Conservation (phyloP, 2,888 invertebrate species). For the Deladenus siricidicola region DNA sequence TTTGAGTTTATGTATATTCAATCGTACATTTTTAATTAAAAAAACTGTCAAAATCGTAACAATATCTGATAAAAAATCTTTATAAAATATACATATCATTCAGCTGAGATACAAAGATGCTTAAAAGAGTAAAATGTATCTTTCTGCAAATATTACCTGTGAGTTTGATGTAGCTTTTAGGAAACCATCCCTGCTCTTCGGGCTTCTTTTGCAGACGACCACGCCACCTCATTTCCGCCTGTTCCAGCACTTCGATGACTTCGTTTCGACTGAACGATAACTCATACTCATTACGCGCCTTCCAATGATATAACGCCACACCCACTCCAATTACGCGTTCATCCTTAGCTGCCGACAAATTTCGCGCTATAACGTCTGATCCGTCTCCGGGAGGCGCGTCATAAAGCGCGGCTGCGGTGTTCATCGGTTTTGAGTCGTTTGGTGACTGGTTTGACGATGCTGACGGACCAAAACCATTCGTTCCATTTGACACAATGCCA, state of each 20-base stretch:
- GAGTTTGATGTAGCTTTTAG: slow-evolving; percentile 51
- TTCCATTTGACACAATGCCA: too few relatives aligned
- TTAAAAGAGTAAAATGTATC: too few relatives aligned
- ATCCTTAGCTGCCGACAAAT: not conserved
- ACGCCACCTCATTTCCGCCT: slow-evolving; percentile 64
- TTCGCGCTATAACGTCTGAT: not conserved
- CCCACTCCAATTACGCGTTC: slow-evolving; percentile 30
- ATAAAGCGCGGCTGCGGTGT: slow-evolving; percentile 11
- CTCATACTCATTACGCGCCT: slow-evolving; percentile 62
- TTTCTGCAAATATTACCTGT: not conserved
- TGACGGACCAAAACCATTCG: too few relatives aligned
- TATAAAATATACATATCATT: not conserved
- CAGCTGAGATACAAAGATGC: too few relatives aligned
- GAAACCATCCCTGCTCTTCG: slow-evolving; percentile 52
- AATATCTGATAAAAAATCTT: not conserved
- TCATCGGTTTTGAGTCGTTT: not conserved
- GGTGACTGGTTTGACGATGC: slow-evolving; percentile 5
- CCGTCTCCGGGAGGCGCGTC: slow-evolving; percentile 9
- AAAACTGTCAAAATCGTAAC: not conserved
- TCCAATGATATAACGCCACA: slow-evolving; percentile 59
- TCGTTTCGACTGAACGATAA: slow-evolving; percentile 63
- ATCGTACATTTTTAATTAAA: too few relatives aligned
- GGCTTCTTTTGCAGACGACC: slow-evolving; percentile 57
- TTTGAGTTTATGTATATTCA: too few relatives aligned
- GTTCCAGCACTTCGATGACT: slow-evolving; percentile 60